These are phyloP conservation scores for Cichladusa arquata DNA, from an alignment of 2,113 vertebrate genomes.

Conservation along the genomic window DNA sequence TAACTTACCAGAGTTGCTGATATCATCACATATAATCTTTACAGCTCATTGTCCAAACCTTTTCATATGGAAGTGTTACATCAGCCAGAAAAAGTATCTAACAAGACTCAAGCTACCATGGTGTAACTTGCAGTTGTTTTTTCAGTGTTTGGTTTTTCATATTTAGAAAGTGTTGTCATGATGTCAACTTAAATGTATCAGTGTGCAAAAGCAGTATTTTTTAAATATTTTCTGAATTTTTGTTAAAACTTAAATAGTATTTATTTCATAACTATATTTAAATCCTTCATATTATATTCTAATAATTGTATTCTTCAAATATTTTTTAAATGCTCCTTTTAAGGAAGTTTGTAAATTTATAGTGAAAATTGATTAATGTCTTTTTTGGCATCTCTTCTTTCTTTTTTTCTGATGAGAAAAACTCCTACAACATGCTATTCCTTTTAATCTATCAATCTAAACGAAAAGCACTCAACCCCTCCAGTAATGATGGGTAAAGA, in stretches of 20 bases:
- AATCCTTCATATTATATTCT: neutral
- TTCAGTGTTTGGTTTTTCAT: neutral
- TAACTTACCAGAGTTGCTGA: neutral
- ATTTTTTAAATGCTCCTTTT: neutral
- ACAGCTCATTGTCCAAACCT: neutral
- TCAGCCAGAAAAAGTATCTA: neutral
- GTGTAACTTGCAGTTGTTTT: neutral
- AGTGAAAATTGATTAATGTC: neutral
- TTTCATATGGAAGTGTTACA: neutral
- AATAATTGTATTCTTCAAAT: neutral
- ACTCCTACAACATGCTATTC: neutral
- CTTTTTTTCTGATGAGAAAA: neutral
- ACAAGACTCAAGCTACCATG: neutral
- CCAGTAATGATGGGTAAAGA: neutral
- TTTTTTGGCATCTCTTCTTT: neutral
- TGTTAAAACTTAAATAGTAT: neutral
- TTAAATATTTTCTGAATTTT: neutral
- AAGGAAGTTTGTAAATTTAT: neutral
- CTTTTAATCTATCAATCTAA: neutral
- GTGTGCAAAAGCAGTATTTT: neutral
- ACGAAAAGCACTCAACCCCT: rapidly evolving
- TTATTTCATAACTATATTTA: neutral
- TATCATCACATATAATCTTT: neutral
- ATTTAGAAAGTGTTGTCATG: neutral
- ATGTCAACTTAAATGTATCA: neutral